phyloP scores from a whole-genome alignment of 2,888 invertebrate species.

The Euzophera pinguis region DNA sequence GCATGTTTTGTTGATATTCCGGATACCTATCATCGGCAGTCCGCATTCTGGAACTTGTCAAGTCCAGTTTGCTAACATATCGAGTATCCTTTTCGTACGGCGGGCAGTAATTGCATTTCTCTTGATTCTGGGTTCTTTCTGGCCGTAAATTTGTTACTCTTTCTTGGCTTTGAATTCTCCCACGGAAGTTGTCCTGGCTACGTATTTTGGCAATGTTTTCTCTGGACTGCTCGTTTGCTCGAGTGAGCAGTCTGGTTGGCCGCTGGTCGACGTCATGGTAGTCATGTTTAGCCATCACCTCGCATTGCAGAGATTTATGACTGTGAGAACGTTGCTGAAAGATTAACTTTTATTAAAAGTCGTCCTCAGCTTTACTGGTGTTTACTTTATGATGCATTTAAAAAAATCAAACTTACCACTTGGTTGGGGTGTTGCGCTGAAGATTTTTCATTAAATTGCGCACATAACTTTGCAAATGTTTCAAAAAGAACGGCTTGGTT shows the following conservation, averaged over 20 bases:
- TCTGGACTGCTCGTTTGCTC: constrained; percentile 32
- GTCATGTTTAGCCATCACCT: constrained; percentile 39
- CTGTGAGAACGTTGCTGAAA: constrained; percentile 58
- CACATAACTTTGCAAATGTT: constrained; percentile 64
- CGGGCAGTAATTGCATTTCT: constrained; percentile 32
- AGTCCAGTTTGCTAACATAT: constrained; percentile 47
- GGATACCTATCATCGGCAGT: constrained; percentile 35
- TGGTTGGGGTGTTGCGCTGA: constrained; percentile 21
- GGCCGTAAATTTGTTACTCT: constrained; percentile 23
- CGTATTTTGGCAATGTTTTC: constrained; percentile 43
- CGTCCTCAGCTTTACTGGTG: too few relatives aligned
- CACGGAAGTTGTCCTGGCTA: constrained; percentile 48
- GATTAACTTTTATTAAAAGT: neutral
- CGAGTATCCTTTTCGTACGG: constrained; percentile 38
- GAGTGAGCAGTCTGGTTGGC: constrained; percentile 36
- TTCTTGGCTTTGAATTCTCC: constrained; percentile 34
- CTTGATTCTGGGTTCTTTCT: constrained; percentile 30
- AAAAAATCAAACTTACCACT: constrained; percentile 36
- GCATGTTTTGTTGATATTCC: constrained; percentile 38
- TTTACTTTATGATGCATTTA: too few relatives aligned
- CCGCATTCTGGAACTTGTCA: constrained; percentile 35
- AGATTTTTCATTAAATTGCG: constrained; percentile 49
- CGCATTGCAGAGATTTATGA: constrained; percentile 68
- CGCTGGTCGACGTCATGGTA: constrained; percentile 38
- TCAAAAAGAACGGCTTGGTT: constrained; percentile 53